phyloP scores from a whole-genome alignment of 2,113 vertebrate genomes.

The Pogonocichla stellata region DNA sequence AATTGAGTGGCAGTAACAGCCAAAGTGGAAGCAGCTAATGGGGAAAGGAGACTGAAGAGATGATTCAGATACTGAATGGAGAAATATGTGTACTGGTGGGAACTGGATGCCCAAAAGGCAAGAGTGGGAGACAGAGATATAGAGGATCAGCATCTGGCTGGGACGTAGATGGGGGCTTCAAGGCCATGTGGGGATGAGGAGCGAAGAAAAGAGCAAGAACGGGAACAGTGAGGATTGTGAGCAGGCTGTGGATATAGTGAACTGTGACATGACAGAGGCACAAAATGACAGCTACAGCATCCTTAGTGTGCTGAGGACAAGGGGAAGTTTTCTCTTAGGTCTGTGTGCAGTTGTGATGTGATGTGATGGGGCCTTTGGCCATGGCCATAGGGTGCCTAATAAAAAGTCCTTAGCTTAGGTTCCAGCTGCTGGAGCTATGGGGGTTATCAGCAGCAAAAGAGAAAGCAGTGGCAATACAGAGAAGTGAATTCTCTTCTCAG shows the following conservation, averaged over 20 bases:
- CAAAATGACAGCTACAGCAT: neutral
- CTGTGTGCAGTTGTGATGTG: neutral
- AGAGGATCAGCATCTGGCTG: neutral
- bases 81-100: neutral
- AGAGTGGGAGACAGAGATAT: neutral
- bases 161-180: neutral
- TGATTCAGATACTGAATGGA: neutral
- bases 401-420: neutral
- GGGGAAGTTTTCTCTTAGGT: neutral
- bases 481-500: neutral
- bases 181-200: neutral
- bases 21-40: neutral
- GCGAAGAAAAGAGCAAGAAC: neutral
- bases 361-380: neutral
- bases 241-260: neutral
- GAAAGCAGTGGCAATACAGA: neutral
- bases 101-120: neutral
- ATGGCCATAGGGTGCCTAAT: neutral
- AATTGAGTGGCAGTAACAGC: conserved; percentile 15
- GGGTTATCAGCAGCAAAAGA: neutral
- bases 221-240: neutral
- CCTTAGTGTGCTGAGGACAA: neutral
- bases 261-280: neutral
- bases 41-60: neutral
- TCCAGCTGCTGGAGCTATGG: neutral